Evolutionary conservation across 2,113 vertebrate genomes (phyloP), one percentile per base, ranked within the genome.

Genomic region (Bambusicola thoracicus): DNA sequence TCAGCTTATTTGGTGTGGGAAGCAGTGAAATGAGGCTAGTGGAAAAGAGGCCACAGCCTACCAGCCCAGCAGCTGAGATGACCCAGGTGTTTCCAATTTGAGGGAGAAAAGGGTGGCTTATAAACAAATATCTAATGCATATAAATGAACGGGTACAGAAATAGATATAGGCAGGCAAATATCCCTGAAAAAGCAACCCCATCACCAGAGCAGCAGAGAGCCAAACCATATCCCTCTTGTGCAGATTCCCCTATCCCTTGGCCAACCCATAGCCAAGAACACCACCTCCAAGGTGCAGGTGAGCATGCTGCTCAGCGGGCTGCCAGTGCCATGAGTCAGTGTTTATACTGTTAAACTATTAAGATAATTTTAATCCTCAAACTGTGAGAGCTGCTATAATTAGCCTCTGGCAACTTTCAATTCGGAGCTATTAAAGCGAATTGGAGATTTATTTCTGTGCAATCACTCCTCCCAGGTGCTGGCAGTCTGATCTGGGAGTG

Each of bases 401-500:
- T 85, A 78, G 53, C 46, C 61, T 56, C 38, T 1, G 6, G 73
- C 56, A 55, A 10, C 41, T 59, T 77, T 62, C 43, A 75, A 56
- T 81, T 92, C 83, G n/a, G 65, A 75, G 34, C 32, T 84, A 49
- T 81, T 78, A 46, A 38, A 13, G 1, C 18, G 34, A 68, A 46
- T 16, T 36, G 43, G 56, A 81, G 69, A 46, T 30, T 83, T 32
- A 46, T 78, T 87, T 78, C 72, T 13, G 0, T 20, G 7, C 36
- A 62, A 22, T 41, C 59, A 6, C 41, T 58, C 30, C 10, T 55
- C 21, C 51, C 30, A n/a, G 22, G n/a, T 73, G 40, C 51, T 56
- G 40, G 48, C 48, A 1, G 0, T 65, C 49, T 0, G 0, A 22
- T 75, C 40, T 77, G 49, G 55, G 18, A 29, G 14, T 49, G 30